Conservation (phyloP, 2,888 invertebrate genomes). For the Drosophila gaucha region DNA sequence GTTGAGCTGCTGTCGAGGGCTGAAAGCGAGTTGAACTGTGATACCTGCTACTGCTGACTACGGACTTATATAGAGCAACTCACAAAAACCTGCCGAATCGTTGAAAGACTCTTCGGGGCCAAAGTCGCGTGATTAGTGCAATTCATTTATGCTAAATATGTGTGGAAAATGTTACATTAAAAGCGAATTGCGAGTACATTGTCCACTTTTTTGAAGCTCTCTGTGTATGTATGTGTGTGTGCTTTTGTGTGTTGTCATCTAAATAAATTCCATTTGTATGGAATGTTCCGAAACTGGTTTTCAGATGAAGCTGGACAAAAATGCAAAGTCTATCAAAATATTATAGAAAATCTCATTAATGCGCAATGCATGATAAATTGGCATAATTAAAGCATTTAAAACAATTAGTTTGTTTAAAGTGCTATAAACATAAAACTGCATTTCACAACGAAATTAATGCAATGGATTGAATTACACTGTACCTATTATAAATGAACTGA, state of each 20-base stretch:
- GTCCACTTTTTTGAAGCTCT: background rate
- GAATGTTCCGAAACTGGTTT: constrained; percentile 45
- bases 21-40: constrained; percentile 61
- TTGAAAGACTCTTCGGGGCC: constrained; percentile 39
- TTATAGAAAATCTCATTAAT: too few relatives aligned
- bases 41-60: constrained; percentile 46
- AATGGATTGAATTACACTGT: too few relatives aligned
- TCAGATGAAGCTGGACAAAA: constrained; percentile 14
- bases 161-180: constrained; percentile 64
- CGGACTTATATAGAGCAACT: constrained; percentile 64
- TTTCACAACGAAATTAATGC: background rate
- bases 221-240: constrained; percentile 1
- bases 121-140: constrained; percentile 71
- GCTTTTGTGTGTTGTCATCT: constrained; percentile 62
- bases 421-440: too few relatives aligned
- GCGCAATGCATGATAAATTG: constrained; percentile 21
- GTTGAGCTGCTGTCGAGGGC: constrained; percentile 54
- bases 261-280: constrained; percentile 55
- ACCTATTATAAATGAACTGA: too few relatives aligned
- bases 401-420: background rate
- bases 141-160: constrained; percentile 73
- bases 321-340: constrained; percentile 8
- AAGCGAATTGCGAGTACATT: background rate
- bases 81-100: constrained; percentile 28
- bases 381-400: constrained; percentile 5